These are phyloP conservation scores for Raja brachyura DNA, from an alignment of 2,113 vertebrate genomes.

Conservation along the genomic window DNA sequence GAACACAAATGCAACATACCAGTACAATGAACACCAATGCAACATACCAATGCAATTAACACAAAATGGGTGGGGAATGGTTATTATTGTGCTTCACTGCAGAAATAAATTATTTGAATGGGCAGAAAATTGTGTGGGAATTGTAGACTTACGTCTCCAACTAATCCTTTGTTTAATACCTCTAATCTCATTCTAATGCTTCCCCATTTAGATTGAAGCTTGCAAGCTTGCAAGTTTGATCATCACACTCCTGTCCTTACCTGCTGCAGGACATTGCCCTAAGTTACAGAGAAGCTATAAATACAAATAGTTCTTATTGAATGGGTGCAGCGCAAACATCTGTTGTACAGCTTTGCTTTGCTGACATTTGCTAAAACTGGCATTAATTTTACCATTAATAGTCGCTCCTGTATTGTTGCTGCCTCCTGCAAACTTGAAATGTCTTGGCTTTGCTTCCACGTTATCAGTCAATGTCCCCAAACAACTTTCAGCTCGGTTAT, in stretches of 20 bases:
- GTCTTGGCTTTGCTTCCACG: not conserved
- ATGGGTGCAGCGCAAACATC: not conserved
- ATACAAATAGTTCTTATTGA: not conserved
- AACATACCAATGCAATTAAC: no score
- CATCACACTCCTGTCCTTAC: not conserved
- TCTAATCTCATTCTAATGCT: not conserved
- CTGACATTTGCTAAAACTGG: not conserved
- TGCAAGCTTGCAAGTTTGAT: not conserved
- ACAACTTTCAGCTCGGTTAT: not conserved
- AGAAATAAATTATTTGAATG: no score
- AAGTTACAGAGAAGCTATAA: not conserved
- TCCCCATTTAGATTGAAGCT: not conserved
- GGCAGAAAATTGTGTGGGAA: no score
- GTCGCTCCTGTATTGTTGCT: not conserved
- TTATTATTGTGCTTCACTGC: no score
- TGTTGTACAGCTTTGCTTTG: not conserved
- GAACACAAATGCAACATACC: no score
- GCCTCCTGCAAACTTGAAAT: not conserved
- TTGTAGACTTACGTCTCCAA: not conserved
- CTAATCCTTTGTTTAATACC: not conserved
- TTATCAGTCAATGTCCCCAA: slow-evolving; percentile 10
- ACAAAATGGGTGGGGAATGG: no score
- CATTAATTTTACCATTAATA: not conserved
- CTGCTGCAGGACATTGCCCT: not conserved
- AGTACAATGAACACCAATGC: no score